Base-by-base conservation (phyloP, 2,888 invertebrate species). In the Bedellia somnulentella region DNA sequence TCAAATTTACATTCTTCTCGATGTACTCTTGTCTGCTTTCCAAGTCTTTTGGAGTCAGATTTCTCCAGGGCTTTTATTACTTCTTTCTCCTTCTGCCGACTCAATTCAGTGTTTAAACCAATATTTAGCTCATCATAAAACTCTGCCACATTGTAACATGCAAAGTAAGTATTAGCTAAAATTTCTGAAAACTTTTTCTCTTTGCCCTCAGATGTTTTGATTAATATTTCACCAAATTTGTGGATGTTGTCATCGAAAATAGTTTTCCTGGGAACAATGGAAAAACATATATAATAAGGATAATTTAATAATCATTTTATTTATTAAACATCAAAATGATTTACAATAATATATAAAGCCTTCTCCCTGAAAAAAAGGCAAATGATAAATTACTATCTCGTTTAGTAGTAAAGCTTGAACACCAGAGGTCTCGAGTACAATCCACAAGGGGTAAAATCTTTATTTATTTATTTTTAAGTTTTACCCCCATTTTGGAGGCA, bases 231-330 rank as follows among this genome's bases (percentile, higher is more conserved):
- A 1, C 71, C 71, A 42, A 53, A 71, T 44, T 60, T 63, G 37
- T 70, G 64, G 5, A 56, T 43, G 34, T 58, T 64, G 28, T 55
- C 48, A 27, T 63, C 54, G 29, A 71, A 68, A 23, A 70, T 56
- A 3, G 71, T 57, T n/a, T 44, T 39, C 33, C 70, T 70, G 47
- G 8, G 12, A 18, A 13, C 2, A 14, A 17, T 12, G 13, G n/a
- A 4, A 28, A 12, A 10, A 27, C 5, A 15, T 17, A 27, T 4
- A 16, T 6, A 16, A 15, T 15, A 5, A 13, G 15, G 24, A 24
- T 24, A n/a, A n/a, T 24, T 10, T n/a, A 5, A 24, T 24, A 11
- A 10, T 24, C 18, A 18, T 9, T 18, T 9, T 6, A 18, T 18
- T 9, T 18, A 18, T 18, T 18, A 5, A 6, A 6, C 5, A 18